Evolutionary conservation across 2,113 vertebrate genomes (phyloP).

Genomic region (Rafetus swinhoei): DNA sequence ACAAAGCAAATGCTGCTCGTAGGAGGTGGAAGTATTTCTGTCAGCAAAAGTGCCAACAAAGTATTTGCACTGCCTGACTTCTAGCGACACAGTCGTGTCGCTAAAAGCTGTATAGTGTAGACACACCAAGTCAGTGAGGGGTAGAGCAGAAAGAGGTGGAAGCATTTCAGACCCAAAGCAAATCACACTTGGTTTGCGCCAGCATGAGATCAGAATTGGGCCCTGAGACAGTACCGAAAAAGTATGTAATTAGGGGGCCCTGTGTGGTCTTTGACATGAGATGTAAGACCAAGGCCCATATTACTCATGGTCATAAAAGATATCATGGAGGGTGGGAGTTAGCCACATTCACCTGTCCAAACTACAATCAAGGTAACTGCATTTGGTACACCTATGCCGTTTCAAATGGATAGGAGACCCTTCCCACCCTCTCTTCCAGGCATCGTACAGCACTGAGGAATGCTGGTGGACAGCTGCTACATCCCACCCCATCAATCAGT

Average conservation of each 20-base stretch:
- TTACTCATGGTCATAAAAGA: conserved; percentile 36
- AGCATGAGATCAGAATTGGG: conserved; percentile 23
- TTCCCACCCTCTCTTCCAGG: background rate
- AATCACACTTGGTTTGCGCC: background rate
- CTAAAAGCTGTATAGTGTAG: too few species aligned
- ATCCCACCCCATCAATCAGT: rapidly evolving
- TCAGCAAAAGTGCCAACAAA: too few species aligned
- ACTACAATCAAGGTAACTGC: background rate
- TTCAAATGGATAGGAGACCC: rapidly evolving
- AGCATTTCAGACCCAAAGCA: rapidly evolving
- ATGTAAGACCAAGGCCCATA: conserved; percentile 6
- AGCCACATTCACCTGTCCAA: background rate
- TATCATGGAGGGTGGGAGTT: background rate
- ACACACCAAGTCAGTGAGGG: background rate
- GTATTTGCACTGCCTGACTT: too few species aligned
- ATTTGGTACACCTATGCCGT: rapidly evolving
- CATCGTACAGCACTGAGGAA: background rate
- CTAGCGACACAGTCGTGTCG: too few species aligned
- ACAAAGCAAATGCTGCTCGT: too few species aligned
- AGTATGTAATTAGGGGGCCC: conserved; percentile 21
- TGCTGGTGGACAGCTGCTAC: rapidly evolving
- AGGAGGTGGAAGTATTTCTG: too few species aligned
- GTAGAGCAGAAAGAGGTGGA: background rate
- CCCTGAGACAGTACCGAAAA: background rate
- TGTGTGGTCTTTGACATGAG: conserved; percentile 24